Conservation (phyloP, 2,888 invertebrate genomes). For the Lagria hirta region DNA sequence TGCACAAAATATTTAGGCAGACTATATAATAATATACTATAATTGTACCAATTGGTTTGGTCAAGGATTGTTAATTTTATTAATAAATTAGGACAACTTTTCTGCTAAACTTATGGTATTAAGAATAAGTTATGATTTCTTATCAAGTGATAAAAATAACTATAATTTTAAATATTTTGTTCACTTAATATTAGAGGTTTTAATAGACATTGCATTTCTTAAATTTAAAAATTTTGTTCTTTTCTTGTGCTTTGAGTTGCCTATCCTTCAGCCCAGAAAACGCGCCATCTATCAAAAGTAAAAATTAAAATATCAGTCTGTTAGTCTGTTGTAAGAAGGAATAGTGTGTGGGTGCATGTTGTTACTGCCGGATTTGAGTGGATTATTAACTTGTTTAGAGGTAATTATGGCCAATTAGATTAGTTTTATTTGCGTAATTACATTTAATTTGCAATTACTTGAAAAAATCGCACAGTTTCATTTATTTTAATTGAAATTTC, state of each 20-base stretch:
- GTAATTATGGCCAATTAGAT: conserved; percentile 31
- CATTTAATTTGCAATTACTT: not conserved
- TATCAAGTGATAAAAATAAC: too few relatives aligned
- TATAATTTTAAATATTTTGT: too few relatives aligned
- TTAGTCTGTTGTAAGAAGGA: conserved; percentile 41
- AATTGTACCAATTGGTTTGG: too few relatives aligned
- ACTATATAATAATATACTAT: too few relatives aligned
- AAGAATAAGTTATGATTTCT: too few relatives aligned
- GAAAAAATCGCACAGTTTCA: conserved; percentile 1
- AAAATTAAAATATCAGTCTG: conserved; percentile 24
- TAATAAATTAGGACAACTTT: too few relatives aligned
- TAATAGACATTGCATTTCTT: too few relatives aligned
- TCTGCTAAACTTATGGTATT: too few relatives aligned
- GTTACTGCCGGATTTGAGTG: conserved; percentile 36
- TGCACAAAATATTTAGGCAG: too few relatives aligned
- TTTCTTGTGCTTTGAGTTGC: conserved; percentile 21
- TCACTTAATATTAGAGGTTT: too few relatives aligned
- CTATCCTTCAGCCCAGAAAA: conserved; percentile 9
- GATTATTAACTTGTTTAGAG: conserved; percentile 41
- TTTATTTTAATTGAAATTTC: conserved; percentile 6
- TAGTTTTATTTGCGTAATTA: not conserved
- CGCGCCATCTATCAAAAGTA: conserved; percentile 34
- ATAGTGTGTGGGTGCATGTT: conserved; percentile 47
- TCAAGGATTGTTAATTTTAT: too few relatives aligned
- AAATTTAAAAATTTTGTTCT: not conserved